Base-by-base conservation (phyloP, 2,113 vertebrate species). In the Pithys albifrons region DNA sequence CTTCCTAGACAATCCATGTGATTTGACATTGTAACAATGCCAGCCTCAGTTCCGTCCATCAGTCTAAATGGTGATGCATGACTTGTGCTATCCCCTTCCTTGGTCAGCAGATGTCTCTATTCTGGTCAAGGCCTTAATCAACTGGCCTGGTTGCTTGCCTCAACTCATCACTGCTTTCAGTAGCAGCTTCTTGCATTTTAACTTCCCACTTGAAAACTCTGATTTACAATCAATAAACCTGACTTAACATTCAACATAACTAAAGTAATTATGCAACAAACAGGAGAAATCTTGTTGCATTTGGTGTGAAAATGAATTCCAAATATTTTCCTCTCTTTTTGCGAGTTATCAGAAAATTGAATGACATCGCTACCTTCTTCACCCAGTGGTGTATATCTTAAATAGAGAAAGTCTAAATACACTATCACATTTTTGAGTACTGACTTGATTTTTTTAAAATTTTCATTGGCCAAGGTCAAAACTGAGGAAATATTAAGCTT, bases 41-140 rank as follows among this genome's bases (percentile, higher is more conserved):
- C 28, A 79, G 1, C 9, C 18, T 75, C n/a, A 35, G 12, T 70
- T 20, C 22, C 18, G 14, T 89, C 35, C 39, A 23, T 19, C 29
- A 29, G 41, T 35, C 43, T 58, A 14, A 1, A 3, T 3, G 1
- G 27, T 11, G 25, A 64, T 59, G 31, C 1, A 5, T 2, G 14
- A 48, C 62, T 77, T 73, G 8, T 39, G 19, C 8, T 61, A 17
- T 10, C 13, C 49, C 3, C 22, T 79, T 33, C 45, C 65, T 28
- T 25, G 37, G 28, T 17, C 19, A 43, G 19, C n/a, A 70, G 9
- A 22, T 7, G 7, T 55, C 71, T 55, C 22, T 13, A 25, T 43
- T 18, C 65, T 79, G 37, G 61, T 23, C 61, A 66, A 88, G 33
- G 25, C 12, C 19, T 83, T 49, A n/a, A 52, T 25, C 14, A 35